Evolutionary conservation across 2,888 invertebrate species (phyloP).

Genomic region (Oscheius sp.): DNA sequence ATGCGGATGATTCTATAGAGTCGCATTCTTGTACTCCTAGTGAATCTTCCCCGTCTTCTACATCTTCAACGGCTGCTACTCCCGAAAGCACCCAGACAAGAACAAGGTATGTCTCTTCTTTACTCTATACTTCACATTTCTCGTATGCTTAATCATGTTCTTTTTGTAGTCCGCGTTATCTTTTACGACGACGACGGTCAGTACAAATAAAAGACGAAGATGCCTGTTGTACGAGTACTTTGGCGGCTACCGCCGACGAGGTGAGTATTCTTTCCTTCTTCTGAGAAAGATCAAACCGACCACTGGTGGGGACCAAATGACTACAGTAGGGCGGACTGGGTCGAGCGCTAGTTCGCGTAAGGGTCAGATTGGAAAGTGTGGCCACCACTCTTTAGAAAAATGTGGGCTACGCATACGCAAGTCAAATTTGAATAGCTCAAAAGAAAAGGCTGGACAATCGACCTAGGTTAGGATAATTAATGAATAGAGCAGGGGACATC

Average conservation of each 20-base stretch:
- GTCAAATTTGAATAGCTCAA: neutral
- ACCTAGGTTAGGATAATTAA: too few species aligned
- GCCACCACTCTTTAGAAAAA: neutral
- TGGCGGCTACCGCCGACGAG: conserved; percentile 72
- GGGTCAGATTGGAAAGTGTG: conserved; percentile 33
- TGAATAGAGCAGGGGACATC: too few species aligned
- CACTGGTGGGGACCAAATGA: neutral
- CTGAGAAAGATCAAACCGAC: neutral
- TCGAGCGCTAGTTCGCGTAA: conserved; percentile 25
- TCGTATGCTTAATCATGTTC: neutral
- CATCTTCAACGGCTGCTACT: conserved; percentile 18
- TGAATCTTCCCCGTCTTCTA: conserved; percentile 19
- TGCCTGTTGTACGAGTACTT: conserved; percentile 59
- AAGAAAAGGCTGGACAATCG: too few species aligned
- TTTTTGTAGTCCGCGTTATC: conserved; percentile 43
- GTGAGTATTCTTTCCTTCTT: conserved; percentile 18
- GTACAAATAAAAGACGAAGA: conserved; percentile 68
- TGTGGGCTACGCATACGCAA: conserved; percentile 1
- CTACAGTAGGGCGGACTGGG: conserved; percentile 24
- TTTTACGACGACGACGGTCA: conserved; percentile 59
- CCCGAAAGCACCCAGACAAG: conserved; percentile 6
- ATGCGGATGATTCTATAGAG: conserved; percentile 9
- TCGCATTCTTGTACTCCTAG: conserved; percentile 3
- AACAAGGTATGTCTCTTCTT: conserved; percentile 6
- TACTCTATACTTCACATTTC: neutral